A percentile compares a stretch with the other conserved stretches of the same genome.
Evolutionary conservation across 2,797 vertebrate species (phyloP).

Genomic region (Todus mexicanus): DNA sequence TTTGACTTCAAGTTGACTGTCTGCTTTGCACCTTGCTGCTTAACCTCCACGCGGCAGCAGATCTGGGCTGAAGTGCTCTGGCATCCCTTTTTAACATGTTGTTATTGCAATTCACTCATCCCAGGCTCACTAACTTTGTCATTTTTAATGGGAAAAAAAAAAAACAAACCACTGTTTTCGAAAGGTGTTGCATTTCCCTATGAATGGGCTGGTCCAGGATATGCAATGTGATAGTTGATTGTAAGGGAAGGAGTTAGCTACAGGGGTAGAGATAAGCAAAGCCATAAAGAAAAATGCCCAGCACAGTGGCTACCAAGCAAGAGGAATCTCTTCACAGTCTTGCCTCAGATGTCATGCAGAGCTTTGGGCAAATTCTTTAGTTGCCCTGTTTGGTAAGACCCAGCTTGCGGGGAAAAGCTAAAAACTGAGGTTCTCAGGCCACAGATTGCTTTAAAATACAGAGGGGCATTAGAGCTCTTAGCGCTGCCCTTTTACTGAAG

Average conservation of each 20-base stretch:
- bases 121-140: background rate
- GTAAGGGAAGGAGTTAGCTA: background rate
- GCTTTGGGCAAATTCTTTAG: background rate
- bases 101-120: background rate
- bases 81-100: background rate
- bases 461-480: background rate
- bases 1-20: slow-evolving; percentile 45
- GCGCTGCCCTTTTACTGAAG: background rate
- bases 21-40: slow-evolving; percentile 32
- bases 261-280: background rate
- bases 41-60: background rate
- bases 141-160: too few species aligned
- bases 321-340: background rate
- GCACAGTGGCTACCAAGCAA: background rate
- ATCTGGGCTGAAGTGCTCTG: background rate
- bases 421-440: background rate
- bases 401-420: background rate
- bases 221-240: fast-evolving
- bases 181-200: background rate
- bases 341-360: background rate
- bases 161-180: background rate
- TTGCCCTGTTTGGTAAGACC: background rate
- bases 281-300: background rate
- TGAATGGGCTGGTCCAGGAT: background rate
- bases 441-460: background rate